Percentiles rank a stretch among this genome's conserved stretches.
phyloP scores from a whole-genome alignment of 2,797 vertebrate species.

The Myoxocephalus aenaeus region DNA sequence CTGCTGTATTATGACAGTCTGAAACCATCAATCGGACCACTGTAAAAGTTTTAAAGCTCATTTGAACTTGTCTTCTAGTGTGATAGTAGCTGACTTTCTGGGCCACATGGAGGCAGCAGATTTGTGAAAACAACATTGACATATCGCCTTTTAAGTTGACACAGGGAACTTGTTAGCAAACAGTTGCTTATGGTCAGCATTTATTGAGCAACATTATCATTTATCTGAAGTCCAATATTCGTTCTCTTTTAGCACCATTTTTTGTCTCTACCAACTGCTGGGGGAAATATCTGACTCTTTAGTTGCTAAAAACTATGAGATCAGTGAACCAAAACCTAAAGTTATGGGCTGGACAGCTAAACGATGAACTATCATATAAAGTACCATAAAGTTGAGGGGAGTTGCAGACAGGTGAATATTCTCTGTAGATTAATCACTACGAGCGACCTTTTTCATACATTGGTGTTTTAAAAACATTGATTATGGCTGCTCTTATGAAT shows the following conservation, averaged over 20 bases:
- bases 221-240: neutral
- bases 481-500: neutral
- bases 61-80: neutral
- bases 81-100: neutral
- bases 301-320: neutral
- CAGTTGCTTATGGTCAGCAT: neutral
- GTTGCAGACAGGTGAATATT: neutral
- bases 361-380: too few relatives aligned
- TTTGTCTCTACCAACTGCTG: neutral
- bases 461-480: neutral
- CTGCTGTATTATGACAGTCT: conserved; percentile 4
- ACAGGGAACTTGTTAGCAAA: neutral
- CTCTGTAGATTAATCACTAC: neutral
- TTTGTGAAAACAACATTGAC: neutral
- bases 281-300: neutral
- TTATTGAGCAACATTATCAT: neutral
- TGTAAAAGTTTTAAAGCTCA: neutral
- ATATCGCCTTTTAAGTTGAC: neutral
- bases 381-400: neutral
- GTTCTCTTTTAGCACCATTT: too few relatives aligned
- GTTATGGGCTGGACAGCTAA: neutral
- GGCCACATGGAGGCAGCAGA: neutral
- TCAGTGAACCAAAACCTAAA: too few relatives aligned
- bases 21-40: conserved; percentile 2
- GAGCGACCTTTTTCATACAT: neutral